Evolutionary conservation across 2,113 vertebrate species (phyloP).

Genomic region (Elachura formosa): DNA sequence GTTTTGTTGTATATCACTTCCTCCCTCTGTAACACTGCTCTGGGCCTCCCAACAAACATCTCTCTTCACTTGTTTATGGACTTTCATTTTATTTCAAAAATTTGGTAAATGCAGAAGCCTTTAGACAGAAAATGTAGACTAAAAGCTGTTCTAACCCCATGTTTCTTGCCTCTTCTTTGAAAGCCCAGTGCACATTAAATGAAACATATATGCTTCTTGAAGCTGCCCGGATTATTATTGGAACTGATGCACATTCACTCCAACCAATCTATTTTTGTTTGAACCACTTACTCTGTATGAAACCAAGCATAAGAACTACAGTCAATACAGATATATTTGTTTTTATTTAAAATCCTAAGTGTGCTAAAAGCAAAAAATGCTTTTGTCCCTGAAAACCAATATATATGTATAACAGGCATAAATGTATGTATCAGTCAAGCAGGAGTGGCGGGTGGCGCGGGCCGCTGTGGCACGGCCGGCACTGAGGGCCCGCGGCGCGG

Average conservation of each 20-base stretch:
- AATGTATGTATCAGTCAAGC: conserved; percentile 34
- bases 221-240: conserved; percentile 64
- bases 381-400: conserved; percentile 51
- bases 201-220: conserved; percentile 32
- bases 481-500: background rate
- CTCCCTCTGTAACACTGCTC: background rate
- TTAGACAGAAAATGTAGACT: conserved; percentile 57
- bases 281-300: conserved; percentile 68
- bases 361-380: conserved; percentile 68
- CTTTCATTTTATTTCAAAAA: conserved; percentile 42
- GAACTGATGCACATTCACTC: conserved; percentile 66
- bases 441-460: background rate
- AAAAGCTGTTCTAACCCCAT: conserved; percentile 40
- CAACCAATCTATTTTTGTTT: conserved; percentile 75
- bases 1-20: background rate
- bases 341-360: conserved; percentile 74
- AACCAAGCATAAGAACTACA: conserved; percentile 68
- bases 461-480: background rate
- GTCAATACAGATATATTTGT: conserved; percentile 72
- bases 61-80: background rate
- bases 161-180: conserved; percentile 26
- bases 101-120: conserved; percentile 53
- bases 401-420: background rate
- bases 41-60: background rate
- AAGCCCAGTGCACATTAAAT: conserved; percentile 56